A percentile compares a stretch with the other conserved stretches of the same genome.
These are phyloP conservation scores for Astreopora myriophthalma DNA, from an alignment of 64 coral and sea anemone species.

Conservation along the genomic window DNA sequence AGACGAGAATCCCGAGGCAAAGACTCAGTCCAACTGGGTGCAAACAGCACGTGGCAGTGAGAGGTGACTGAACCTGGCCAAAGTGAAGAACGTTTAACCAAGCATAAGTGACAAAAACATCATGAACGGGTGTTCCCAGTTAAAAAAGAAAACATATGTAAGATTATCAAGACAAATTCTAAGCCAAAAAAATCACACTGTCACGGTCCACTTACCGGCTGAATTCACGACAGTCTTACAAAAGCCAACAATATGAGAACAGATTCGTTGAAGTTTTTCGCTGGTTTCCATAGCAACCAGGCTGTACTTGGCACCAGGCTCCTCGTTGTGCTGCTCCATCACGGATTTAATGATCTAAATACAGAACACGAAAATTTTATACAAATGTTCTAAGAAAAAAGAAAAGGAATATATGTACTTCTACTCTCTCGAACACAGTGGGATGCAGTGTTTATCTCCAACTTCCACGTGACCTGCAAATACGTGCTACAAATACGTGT, in stretches of 20 bases:
- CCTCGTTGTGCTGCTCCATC: slow-evolving; percentile 72
- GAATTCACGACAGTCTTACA: slow-evolving; percentile 83
- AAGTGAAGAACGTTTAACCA: background rate
- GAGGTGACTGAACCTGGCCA: slow-evolving; percentile 61
- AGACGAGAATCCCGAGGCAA: slow-evolving; percentile 61
- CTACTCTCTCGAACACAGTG: no score
- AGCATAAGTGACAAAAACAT: no score
- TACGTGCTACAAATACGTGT: no score
- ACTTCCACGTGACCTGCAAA: no score
- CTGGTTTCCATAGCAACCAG: slow-evolving; percentile 83
- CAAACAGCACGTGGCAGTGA: slow-evolving; percentile 88
- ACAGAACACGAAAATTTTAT: background rate
- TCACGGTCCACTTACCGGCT: slow-evolving; percentile 52
- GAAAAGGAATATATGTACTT: no score
- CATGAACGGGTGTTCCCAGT: no score
- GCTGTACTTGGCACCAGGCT: slow-evolving; percentile 68
- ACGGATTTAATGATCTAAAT: slow-evolving; percentile 82
- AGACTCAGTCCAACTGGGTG: slow-evolving; percentile 64
- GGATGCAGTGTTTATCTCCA: no score
- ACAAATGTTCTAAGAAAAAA: background rate
- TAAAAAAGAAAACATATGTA: no score
- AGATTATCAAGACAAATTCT: no score
- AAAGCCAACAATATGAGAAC: slow-evolving; percentile 87
- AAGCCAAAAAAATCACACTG: no score
- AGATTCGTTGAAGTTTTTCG: slow-evolving; percentile 87